Base-by-base conservation (phyloP, 2,888 invertebrate species). In the Ophion ventricosus region DNA sequence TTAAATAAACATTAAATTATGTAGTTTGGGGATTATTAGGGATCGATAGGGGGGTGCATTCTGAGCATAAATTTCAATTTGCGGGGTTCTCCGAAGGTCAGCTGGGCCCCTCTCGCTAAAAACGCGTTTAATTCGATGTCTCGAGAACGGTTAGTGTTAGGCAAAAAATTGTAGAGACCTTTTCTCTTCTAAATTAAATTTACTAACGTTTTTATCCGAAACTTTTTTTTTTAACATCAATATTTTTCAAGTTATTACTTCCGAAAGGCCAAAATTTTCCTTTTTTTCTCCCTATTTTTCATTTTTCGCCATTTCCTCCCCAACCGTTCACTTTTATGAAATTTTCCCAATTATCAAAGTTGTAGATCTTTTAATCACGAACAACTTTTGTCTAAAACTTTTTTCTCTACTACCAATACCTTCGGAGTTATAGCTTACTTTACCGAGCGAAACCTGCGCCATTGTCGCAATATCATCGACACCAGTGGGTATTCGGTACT, bases 111-210 rank as follows among this genome's bases (percentile, higher is more conserved):
- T 69, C 35, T 69, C 76, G 61, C 49, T 35, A 61, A 40, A 76
- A 77, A 82, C 70, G 82, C 72, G 70, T 72, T 72, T 66, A 59
- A 82, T 76, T 67, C 61, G 69, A 76, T 76, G 70, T 76, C 70
- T 70, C 82, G 69, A 70, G 49, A 82, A 69, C 70, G 63, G 40
- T 63, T 70, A 26, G 43, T 77, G n/a, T 64, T 35, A 77, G 25
- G 49, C n/a, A 56, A 82, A 67, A 82, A 82, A 77, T 35, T 73
- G 35, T 77, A 17, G 57, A 82, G n/a, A 77, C 77, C 54, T 72
- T 77, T 70, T 64, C 43, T 64, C 70, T 82, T 72, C 11, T 43
- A 70, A 77, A 76, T 70, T 56, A 57, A 56, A 77, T 77, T 64
- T 77, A 14, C 64, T 40, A 70, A 54, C 26, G 26, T 56, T 56